Base-by-base conservation (phyloP, 2,888 invertebrate species). In the Agrotis segetum region DNA sequence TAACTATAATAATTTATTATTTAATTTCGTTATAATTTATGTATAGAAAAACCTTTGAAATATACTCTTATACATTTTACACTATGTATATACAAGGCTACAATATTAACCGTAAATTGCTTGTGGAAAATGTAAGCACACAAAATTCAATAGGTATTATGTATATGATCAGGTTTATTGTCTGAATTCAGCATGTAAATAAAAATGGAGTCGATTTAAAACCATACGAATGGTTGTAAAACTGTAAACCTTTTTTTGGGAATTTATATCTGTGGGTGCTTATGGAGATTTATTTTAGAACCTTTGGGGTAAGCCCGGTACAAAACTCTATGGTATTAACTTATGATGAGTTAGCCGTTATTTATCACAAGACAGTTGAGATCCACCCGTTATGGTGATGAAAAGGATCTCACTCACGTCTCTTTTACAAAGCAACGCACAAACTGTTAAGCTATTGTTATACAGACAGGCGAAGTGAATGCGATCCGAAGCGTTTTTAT, bases 21-120 rank as follows among this genome's bases (percentile, higher is more conserved):
- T 67, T 60, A 67, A 66, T 73, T 64, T 74, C 24, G 46, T 64
- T 77, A 77, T 24, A 68, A 75, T 62, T 73, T 67, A 71, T 74
- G 61, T 81, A 53, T 81, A 74, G 73, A 71, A 82, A 77, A 78
- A 82, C 52, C 56, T 63, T 71, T 68, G 59, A 77, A 74, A 70
- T 78, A 66, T 75, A 73, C 21, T 55, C 78, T 74, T 79, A 74
- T 75, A 79, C 69, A 75, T 17, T 79, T 71, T 65, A 74, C 14
- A 55, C 71, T 81, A 78, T 67, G 47, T 71, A 80, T 69, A 66
- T 74, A 75, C 63, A 75, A 71, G 17, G 47, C 75, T 81, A 82
- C 53, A 67, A 66, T 74, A 63, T 63, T 55, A 11, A 74, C 16
- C 21, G 14, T 67, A 52, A 69, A 71, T 60, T 40, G 71, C 56